Percentiles rank a stretch among this genome's conserved stretches.
Conservation (phyloP, 2,797 vertebrate genomes). For the Aphelocoma californica region DNA sequence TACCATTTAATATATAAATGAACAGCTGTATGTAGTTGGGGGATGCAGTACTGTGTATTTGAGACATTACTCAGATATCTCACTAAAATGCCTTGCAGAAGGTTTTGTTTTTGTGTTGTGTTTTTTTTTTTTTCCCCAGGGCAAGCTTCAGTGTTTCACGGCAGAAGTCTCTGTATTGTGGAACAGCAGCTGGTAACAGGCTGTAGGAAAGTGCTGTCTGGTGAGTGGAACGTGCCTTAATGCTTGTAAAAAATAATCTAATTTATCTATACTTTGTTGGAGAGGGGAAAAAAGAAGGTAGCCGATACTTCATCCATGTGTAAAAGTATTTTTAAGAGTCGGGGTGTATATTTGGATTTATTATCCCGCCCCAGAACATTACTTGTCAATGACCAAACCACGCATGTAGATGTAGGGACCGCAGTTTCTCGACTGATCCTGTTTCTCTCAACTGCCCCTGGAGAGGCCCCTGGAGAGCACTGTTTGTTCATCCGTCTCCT, state of each 20-base stretch:
- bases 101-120: neutral
- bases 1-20: neutral
- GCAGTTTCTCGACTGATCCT: neutral
- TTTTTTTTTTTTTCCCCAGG: neutral
- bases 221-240: neutral
- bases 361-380: neutral
- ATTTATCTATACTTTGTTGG: neutral
- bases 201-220: neutral
- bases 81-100: neutral
- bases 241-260: neutral
- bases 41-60: neutral
- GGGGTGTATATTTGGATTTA: neutral
- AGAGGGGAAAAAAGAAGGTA: too few species aligned
- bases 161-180: neutral
- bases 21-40: neutral
- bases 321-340: neutral
- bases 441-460: neutral
- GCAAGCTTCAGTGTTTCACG: neutral
- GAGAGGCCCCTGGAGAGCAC: neutral
- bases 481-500: neutral
- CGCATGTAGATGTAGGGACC: accelerated
- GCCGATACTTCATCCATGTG: neutral
- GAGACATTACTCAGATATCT: neutral
- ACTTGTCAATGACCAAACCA: neutral
- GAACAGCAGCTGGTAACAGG: neutral